These are phyloP conservation scores for Cryptoblepharus egeriae DNA, from an alignment of 2,797 vertebrate species.

Conservation along the genomic window DNA sequence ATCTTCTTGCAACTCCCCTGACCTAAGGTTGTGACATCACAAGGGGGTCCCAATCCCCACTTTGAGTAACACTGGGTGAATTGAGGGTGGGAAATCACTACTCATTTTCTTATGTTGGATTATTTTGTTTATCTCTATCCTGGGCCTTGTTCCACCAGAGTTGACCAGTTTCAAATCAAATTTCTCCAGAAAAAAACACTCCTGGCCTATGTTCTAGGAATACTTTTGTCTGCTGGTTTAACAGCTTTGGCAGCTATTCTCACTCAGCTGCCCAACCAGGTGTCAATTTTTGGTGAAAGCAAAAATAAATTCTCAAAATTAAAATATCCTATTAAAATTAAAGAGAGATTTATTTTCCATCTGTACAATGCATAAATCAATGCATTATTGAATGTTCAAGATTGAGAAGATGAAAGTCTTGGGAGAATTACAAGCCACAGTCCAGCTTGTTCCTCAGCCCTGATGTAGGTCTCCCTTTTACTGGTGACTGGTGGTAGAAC, in stretches of 20 bases:
- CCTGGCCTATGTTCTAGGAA: constrained; percentile 25
- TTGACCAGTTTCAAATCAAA: neutral
- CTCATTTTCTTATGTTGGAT: neutral
- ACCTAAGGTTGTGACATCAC: too few species aligned
- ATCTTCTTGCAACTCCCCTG: too few species aligned
- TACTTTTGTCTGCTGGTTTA: constrained; percentile 42
- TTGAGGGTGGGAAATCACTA: neutral
- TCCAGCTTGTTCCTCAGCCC: neutral
- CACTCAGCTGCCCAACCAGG: neutral
- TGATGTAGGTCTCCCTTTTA: neutral
- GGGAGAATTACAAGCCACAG: neutral
- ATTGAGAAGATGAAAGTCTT: constrained; percentile 1
- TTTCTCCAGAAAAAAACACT: constrained; percentile 18
- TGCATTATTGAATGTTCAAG: constrained; percentile 37
- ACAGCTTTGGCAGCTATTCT: constrained; percentile 36
- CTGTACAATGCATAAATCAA: constrained; percentile 16
- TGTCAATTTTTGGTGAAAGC: constrained; percentile 8
- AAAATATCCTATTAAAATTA: constrained; percentile 20
- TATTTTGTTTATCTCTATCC: neutral
- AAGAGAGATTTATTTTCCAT: constrained; percentile 48
- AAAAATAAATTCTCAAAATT: constrained; percentile 16
- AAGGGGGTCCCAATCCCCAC: too few species aligned
- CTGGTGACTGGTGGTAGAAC: neutral
- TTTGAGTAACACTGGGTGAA: too few species aligned
- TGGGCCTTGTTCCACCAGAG: constrained; percentile 11